These are phyloP conservation scores for Chascanopsetta lugubris DNA, from an alignment of 2,113 vertebrate genomes.

Conservation along the genomic window DNA sequence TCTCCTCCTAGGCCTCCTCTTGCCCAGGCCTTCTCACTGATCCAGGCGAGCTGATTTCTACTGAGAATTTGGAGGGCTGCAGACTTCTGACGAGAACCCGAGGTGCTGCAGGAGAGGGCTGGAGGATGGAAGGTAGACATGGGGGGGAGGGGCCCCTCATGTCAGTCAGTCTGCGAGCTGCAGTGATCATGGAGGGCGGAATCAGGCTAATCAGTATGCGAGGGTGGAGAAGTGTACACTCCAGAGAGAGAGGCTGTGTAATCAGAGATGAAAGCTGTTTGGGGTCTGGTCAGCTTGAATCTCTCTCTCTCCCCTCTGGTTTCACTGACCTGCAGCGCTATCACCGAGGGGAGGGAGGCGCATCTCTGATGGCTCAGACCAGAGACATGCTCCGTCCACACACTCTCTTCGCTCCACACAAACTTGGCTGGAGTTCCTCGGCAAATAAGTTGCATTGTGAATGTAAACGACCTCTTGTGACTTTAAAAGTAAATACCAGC, in stretches of 20 bases:
- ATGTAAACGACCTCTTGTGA: slow-evolving; percentile 37
- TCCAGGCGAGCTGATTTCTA: slow-evolving; percentile 70
- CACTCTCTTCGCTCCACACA: slow-evolving; percentile 19
- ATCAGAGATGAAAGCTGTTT: slow-evolving; percentile 74
- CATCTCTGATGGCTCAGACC: slow-evolving; percentile 63
- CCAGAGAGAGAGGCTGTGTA: slow-evolving; percentile 65
- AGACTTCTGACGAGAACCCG: slow-evolving; percentile 70
- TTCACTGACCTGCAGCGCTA: slow-evolving; percentile 66
- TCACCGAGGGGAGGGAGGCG: slow-evolving; percentile 54
- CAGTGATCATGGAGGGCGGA: slow-evolving; percentile 53
- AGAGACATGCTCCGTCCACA: slow-evolving; percentile 38
- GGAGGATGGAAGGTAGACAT: slow-evolving; percentile 27
- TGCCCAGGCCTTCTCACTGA: slow-evolving; percentile 61
- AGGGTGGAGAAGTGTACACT: slow-evolving; percentile 49
- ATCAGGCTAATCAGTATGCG: slow-evolving; percentile 67
- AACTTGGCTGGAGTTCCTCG: slow-evolving; percentile 28
- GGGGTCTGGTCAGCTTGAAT: slow-evolving; percentile 67
- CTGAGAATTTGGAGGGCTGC: slow-evolving; percentile 65
- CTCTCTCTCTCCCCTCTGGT: slow-evolving; percentile 53
- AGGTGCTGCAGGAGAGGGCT: slow-evolving; percentile 57
- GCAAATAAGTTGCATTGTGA: slow-evolving; percentile 40
- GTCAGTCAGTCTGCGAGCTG: slow-evolving; percentile 51
- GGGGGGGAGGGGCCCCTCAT: background rate
- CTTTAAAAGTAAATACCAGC: slow-evolving; percentile 9
- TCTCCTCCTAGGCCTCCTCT: slow-evolving; percentile 70